A percentile compares a stretch with the other conserved stretches of the same genome.
phyloP scores from a whole-genome alignment of 2,113 vertebrate species.

The Oenanthe oenanthe region DNA sequence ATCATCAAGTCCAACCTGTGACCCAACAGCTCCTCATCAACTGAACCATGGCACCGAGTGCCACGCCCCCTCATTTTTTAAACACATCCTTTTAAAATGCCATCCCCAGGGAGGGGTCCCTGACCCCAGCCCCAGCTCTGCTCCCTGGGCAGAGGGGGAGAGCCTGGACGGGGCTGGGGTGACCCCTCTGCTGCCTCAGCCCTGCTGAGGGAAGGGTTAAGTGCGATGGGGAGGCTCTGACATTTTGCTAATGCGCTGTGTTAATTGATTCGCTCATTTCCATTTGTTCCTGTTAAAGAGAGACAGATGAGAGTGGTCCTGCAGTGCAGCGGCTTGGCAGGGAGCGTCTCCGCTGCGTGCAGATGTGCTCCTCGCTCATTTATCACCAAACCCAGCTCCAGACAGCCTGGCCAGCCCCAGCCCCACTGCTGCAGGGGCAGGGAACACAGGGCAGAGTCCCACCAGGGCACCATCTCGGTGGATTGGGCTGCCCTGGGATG shows the following conservation, averaged over 20 bases:
- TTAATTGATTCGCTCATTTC: slow-evolving; percentile 96
- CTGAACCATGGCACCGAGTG: background rate
- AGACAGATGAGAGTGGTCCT: slow-evolving; percentile 87
- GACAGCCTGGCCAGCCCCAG: background rate
- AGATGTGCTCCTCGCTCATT: slow-evolving; percentile 80
- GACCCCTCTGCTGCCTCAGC: background rate
- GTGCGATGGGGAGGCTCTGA: slow-evolving; percentile 76
- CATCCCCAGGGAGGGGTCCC: background rate
- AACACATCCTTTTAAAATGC: background rate
- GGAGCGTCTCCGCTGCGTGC: slow-evolving; percentile 78
- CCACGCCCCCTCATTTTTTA: background rate
- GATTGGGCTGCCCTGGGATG: background rate
- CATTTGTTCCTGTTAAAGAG: slow-evolving; percentile 92
- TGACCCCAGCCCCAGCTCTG: background rate
- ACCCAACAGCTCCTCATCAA: background rate
- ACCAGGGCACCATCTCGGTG: background rate
- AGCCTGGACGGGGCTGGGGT: accelerated
- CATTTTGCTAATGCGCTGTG: slow-evolving; percentile 87
- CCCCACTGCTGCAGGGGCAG: background rate
- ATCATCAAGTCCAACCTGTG: background rate
- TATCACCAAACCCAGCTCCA: slow-evolving; percentile 21
- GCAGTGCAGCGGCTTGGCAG: slow-evolving; percentile 87
- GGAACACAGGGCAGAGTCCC: background rate
- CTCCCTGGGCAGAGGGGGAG: background rate
- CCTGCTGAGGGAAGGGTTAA: slow-evolving; percentile 64